Evolutionary conservation across 2,113 vertebrate genomes (phyloP), one percentile per base, ranked within the genome.

Genomic region (Sebastes schlegelii): DNA sequence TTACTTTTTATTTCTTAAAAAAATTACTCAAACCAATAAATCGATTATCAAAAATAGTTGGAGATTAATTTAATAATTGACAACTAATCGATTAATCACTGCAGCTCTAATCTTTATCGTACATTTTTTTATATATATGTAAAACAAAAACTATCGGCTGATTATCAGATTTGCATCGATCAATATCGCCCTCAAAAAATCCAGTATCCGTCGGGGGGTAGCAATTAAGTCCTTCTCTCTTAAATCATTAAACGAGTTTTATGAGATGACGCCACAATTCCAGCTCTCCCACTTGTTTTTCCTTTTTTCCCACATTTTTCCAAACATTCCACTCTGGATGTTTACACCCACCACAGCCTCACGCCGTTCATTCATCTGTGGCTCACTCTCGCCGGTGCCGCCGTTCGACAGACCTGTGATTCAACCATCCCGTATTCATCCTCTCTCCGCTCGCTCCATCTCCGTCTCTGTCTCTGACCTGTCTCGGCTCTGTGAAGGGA

Each of bases 361-460:
- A 42, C 77, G 57, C 58, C 60, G 67, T 82, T 84, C 79, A 83
- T 84, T 91, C 80, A 80, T 86, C 64, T 79, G 63, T 40, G 57
- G 70, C 43, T 80, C 65, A 10, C 68, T 52, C 69, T 76, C 19
- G 3, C 74, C 52, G 48, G 43, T 34, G 49, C 72, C 19, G 57
- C 85, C 14, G 65, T 74, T 77, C 23, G 58, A 55, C 76, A 67
- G 57, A 81, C 79, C 77, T 17, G 58, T 86, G 86, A 88, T 85
- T 83, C 85, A 88, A 17, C 86, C 75, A 70, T 86, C 85, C 76
- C 57, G 13, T 64, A 63, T 91, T 91, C 90, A 89, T 89, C 78
- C 84, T 84, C 84, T 78, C 74, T 75, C 68, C 80, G 74, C 73
- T 86, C 76, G 79, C 79, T 76, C 78, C 84, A 71, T 86, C 87